These are phyloP conservation scores for Xerus inauris DNA, from an alignment of 2,113 vertebrate species.

Conservation along the genomic window DNA sequence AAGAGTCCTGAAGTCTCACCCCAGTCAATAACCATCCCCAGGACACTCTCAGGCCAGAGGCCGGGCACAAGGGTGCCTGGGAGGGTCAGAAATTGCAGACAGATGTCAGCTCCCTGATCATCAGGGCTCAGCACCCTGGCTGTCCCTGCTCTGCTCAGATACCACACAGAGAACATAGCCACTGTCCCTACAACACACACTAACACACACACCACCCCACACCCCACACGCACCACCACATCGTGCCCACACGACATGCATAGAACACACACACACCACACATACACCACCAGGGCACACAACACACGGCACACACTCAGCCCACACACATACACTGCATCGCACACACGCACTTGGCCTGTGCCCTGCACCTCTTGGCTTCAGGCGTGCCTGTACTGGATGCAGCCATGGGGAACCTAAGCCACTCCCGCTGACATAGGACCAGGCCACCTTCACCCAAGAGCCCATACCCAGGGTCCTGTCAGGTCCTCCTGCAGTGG, in stretches of 20 bases:
- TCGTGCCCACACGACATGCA: not conserved
- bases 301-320: no score
- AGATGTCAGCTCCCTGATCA: not conserved
- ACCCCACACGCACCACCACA: not conserved
- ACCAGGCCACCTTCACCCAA: not conserved
- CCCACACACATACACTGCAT: not conserved
- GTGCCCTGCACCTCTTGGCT: no score
- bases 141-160: not conserved
- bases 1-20: not conserved
- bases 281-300: not conserved
- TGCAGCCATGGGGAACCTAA: no score
- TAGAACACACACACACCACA: not conserved
- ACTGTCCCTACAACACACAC: not conserved
- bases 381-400: no score
- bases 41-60: not conserved
- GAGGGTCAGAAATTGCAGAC: not conserved
- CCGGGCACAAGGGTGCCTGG: not conserved
- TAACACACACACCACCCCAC: not conserved
- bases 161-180: no score
- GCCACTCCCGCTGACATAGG: not conserved
- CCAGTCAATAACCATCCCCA: not conserved
- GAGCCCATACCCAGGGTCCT: not conserved
- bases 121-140: no score
- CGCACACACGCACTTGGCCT: no score
- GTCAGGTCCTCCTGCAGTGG: not conserved